Conservation (phyloP, 92 coral and sea anemone species). For the Porites rus region DNA sequence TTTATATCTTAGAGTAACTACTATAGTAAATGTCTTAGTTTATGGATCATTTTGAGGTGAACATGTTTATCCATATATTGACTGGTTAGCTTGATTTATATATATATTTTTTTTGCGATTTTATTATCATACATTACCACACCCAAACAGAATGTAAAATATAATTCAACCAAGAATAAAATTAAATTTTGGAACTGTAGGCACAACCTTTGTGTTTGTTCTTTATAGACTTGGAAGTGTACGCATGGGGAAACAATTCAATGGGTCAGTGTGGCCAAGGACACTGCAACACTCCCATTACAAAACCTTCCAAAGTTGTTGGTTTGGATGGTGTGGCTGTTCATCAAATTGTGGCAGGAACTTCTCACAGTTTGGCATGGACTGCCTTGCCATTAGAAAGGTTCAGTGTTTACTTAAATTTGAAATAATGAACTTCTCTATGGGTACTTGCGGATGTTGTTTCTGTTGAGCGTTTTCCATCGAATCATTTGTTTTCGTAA, state of each 20-base stretch:
- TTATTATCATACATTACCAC: too few relatives aligned
- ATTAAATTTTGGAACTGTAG: background rate
- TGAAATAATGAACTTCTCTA: background rate
- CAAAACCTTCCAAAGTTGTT: conserved; percentile 84
- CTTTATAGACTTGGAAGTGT: conserved; percentile 58
- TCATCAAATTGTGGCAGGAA: conserved; percentile 87
- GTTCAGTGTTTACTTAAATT: conserved; percentile 11
- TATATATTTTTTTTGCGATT: too few relatives aligned
- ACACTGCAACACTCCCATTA: conserved; percentile 86
- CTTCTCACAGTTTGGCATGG: conserved; percentile 91
- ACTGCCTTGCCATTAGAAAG: conserved; percentile 88
- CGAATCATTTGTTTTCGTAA: too few relatives aligned
- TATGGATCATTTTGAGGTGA: too few relatives aligned
- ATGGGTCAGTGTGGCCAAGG: conserved; percentile 96
- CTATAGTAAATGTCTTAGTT: too few relatives aligned
- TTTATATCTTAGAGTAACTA: too few relatives aligned
- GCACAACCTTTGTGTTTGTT: background rate
- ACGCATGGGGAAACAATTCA: conserved; percentile 94
- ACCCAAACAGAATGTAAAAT: too few relatives aligned
- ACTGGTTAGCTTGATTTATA: too few relatives aligned
- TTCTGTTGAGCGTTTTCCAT: too few relatives aligned
- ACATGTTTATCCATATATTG: too few relatives aligned
- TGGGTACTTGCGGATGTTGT: too few relatives aligned
- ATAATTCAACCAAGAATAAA: too few relatives aligned
- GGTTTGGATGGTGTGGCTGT: conserved; percentile 83